phyloP scores from a whole-genome alignment of 2,797 vertebrate species.

The Tolypeutes matacus region DNA sequence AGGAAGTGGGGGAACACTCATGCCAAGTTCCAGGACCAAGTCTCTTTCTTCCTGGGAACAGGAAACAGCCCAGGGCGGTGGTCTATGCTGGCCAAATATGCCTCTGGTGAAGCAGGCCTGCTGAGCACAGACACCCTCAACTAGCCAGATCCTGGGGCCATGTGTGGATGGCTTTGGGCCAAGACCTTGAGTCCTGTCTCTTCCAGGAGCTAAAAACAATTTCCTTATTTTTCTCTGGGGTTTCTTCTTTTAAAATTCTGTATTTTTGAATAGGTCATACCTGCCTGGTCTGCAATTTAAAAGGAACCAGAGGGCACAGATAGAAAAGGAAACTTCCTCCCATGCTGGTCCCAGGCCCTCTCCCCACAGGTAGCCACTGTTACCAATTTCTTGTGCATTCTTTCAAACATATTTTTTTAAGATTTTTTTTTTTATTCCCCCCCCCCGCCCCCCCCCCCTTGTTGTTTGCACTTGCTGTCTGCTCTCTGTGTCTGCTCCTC shows the following conservation, averaged over 20 bases:
- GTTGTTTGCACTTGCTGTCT: no score
- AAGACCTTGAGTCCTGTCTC: accelerated
- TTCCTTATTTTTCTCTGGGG: background rate
- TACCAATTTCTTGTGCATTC: background rate
- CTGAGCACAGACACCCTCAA: accelerated
- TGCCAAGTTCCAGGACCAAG: background rate
- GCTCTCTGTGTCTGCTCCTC: no score
- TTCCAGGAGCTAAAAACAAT: background rate
- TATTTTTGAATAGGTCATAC: background rate
- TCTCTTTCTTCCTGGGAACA: background rate
- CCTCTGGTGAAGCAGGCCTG: background rate
- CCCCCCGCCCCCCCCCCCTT: no score
- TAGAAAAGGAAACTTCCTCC: background rate
- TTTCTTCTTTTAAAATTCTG: background rate
- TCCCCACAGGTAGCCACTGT: background rate
- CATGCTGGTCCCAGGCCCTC: accelerated
- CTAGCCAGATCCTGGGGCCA: no score
- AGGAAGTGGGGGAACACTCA: background rate
- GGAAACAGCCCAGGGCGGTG: background rate
- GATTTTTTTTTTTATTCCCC: no score
- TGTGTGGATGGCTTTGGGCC: background rate
- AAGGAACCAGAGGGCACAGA: background rate
- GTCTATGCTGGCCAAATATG: accelerated
- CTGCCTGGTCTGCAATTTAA: background rate
- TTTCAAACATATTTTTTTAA: background rate